Percentiles rank a stretch among this genome's conserved stretches.
These are phyloP conservation scores for Agriotes lineatus DNA, from an alignment of 2,888 invertebrate species.

Conservation along the genomic window DNA sequence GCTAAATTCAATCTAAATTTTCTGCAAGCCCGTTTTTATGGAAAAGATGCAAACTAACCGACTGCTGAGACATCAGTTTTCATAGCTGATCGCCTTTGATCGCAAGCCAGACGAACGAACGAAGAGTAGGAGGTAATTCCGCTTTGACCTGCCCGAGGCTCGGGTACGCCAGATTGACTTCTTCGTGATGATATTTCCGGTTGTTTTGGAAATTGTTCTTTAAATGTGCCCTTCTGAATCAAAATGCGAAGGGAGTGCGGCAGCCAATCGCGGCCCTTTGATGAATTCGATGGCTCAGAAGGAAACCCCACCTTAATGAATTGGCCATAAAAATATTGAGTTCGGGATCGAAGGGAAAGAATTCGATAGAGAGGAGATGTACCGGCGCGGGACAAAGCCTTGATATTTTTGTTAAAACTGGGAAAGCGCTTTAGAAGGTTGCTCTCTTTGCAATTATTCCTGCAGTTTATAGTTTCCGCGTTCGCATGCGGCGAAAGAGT, in stretches of 20 bases:
- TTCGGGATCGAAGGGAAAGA: background rate
- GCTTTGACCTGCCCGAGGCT: constrained; percentile 42
- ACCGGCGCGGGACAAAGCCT: too few species aligned
- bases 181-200: constrained; percentile 32
- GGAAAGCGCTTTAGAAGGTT: too few species aligned
- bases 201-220: constrained; percentile 37
- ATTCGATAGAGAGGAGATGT: background rate
- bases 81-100: constrained; percentile 51
- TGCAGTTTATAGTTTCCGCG: background rate
- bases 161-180: constrained; percentile 38
- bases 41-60: constrained; percentile 30
- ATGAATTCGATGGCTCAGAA: background rate
- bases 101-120: constrained; percentile 26
- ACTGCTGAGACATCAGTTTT: constrained; percentile 55
- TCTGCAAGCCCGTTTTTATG: too few species aligned
- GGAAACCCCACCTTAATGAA: background rate
- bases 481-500: background rate
- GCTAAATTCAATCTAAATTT: too few species aligned
- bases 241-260: background rate
- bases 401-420: too few species aligned
- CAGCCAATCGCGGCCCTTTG: background rate
- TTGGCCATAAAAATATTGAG: background rate
- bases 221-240: constrained; percentile 26
- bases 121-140: constrained; percentile 32
- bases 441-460: background rate